Base-by-base conservation (phyloP, 1,140 invertebrate species). In the Drosophila parabipectinata region DNA sequence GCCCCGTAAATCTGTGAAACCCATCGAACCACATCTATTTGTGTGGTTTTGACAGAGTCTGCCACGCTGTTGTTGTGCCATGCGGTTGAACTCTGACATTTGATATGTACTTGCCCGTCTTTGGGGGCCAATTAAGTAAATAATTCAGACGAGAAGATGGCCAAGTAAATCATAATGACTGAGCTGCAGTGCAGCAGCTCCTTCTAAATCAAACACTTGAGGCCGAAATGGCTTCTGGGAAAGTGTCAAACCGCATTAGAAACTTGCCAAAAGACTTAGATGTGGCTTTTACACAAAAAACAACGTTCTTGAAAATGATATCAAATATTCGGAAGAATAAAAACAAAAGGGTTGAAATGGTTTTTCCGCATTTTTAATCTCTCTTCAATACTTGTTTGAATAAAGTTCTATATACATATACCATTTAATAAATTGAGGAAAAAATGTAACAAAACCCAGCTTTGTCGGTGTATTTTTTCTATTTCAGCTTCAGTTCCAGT, bases 121-220 rank as follows among this genome's bases (percentile, higher is more conserved):
- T 67, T 41, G 26, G 71, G 78, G 73, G 51, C 64, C 74, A 87
- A 88, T 88, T 87, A 87, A 62, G 62, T 87, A 69, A 87, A 88
- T 82, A 88, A 85, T 85, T 85, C 78, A 87, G 63, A 8, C 52
- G 28, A 34, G 60, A 39, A 58, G 39, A 58, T 57, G 71, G 58
- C 45, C 50, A 74, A 71, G 72, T 62, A 77, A 71, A 74, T 78
- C 78, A 81, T 71, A 75, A 74, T 85, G 56, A 57, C 57, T 57
- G 10, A n/a, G 61, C 64, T 79, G 79, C 79, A 83, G 41, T 83
- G 80, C 80, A 84, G 80, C 80, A 84, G 80, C 64, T 83, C 26
- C 26, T 62, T 34, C 34, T 8, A 41, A 28, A 57, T 34, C 44
- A 52, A 72, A 14, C 26, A n/a, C 54, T 45, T 30, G 7, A 30